Evolutionary conservation across 2,888 invertebrate genomes (phyloP), one percentile per base, ranked within the genome.

Genomic region (Buathra laborator): DNA sequence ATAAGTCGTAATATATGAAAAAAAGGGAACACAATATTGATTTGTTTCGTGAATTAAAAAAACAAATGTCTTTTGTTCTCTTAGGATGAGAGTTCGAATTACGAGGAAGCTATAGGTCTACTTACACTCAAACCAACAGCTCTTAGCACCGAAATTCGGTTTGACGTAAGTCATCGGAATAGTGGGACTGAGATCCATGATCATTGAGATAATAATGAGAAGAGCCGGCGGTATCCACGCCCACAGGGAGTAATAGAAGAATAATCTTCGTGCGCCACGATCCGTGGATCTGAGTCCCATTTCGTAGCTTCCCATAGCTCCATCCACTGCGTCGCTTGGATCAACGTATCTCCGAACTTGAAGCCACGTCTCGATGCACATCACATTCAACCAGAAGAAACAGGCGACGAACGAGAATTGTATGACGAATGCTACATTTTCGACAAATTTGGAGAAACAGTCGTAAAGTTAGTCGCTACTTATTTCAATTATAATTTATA

Each of bases 361-460:
- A 86, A 95, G 92, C 94, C 95, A 96, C 78, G 95, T 96, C 92
- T 96, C 96, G 90, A 96, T 95, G 91, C 96, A 96, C 95, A 96
- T 95, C 66, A 96, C 95, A 92, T 96, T 96, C 84, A 96, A 93
- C 96, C 96, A 96, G 94, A 96, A 96, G 94, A 96, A 96, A 90
- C 96, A 95, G 53, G 96, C 95, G 70, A 96, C 94, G 93, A 96
- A 96, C 2, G 95, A 95, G 90, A 96, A 95, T 91, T 96, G 96
- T 89, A 96, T 96, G 87, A 95, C 92, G 92, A 96, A 96, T 10
- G 96, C 96, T 96, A 95, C 88, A 6, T 37, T 37, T 29, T 37
- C 92, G 7, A 48, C 51, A 12, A 56, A 53, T 62, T 43, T 16
- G 5, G 24, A 14, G 32, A 66, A 51, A 12, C 14, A 44, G 3